phyloP scores from a whole-genome alignment of 2,888 invertebrate species.

The Siphlonurus alternatus region DNA sequence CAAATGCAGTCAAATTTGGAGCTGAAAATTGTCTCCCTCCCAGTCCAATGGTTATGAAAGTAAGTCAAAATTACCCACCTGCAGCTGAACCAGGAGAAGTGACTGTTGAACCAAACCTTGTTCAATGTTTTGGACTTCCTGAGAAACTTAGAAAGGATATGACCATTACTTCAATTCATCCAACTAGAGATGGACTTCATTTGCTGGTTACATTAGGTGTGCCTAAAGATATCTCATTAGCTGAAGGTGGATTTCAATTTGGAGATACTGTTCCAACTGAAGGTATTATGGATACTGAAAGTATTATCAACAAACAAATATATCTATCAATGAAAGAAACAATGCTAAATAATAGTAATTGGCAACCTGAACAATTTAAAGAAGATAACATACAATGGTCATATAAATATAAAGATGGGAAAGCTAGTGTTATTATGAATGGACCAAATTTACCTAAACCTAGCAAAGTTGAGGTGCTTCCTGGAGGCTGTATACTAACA shows the following conservation, averaged over 20 bases:
- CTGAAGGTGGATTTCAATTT: background rate
- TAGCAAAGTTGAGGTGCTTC: background rate
- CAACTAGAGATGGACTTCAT: constrained; percentile 50
- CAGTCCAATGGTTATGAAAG: background rate
- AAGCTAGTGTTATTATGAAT: background rate
- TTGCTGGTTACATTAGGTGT: constrained; percentile 37
- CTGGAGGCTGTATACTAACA: background rate
- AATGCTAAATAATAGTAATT: background rate
- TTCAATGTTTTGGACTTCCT: constrained; percentile 40
- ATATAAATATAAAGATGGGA: background rate
- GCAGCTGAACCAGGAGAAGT: background rate
- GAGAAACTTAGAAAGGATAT: constrained; percentile 32
- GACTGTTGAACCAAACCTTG: constrained; percentile 22
- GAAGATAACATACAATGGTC: background rate
- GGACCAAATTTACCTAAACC: background rate
- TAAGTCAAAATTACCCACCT: background rate
- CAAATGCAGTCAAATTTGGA: background rate
- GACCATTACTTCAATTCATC: constrained; percentile 43
- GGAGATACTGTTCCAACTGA: background rate
- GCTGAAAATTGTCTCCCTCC: background rate
- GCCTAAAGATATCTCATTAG: background rate
- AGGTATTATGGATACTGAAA: background rate
- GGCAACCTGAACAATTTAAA: background rate
- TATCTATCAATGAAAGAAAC: background rate
- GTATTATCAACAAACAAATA: background rate